Conservation (phyloP, 1,140 invertebrate genomes). For the Leptonema lineaticorne region DNA sequence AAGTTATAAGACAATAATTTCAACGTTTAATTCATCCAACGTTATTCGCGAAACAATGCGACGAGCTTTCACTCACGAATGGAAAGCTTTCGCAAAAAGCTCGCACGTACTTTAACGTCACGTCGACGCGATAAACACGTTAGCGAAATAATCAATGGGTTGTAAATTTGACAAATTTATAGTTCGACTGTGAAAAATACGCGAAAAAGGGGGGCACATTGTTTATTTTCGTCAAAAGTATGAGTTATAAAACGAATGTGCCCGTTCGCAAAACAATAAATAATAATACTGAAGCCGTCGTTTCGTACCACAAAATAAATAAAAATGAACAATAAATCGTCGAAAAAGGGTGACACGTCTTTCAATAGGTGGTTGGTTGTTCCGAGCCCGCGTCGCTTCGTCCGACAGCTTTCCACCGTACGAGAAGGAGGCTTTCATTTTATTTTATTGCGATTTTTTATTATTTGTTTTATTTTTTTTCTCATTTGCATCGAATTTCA, state of each 20-base stretch:
- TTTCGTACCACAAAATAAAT: background rate
- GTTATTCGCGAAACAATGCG: background rate
- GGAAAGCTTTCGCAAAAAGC: background rate
- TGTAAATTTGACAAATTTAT: background rate
- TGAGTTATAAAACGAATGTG: background rate
- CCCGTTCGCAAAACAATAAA: constrained; percentile 4
- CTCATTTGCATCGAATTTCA: constrained; percentile 41
- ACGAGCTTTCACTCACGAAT: background rate
- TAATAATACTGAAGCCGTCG: background rate
- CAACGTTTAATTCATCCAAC: background rate
- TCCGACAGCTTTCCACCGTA: background rate
- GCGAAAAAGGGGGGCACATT: background rate
- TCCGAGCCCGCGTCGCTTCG: background rate
- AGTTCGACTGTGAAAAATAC: background rate
- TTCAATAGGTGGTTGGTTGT: background rate
- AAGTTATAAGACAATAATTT: background rate
- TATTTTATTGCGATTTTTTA: background rate
- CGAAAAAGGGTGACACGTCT: constrained; percentile 10
- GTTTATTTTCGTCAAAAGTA: background rate
- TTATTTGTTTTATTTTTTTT: background rate
- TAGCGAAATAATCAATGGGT: constrained; percentile 3
- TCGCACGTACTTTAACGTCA: constrained; percentile 2
- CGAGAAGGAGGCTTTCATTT: background rate
- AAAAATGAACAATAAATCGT: constrained; percentile 3
- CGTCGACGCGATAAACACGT: background rate